Evolutionary conservation across 2,797 vertebrate species (phyloP).

Genomic region (Microctenopoma steveboyesi): DNA sequence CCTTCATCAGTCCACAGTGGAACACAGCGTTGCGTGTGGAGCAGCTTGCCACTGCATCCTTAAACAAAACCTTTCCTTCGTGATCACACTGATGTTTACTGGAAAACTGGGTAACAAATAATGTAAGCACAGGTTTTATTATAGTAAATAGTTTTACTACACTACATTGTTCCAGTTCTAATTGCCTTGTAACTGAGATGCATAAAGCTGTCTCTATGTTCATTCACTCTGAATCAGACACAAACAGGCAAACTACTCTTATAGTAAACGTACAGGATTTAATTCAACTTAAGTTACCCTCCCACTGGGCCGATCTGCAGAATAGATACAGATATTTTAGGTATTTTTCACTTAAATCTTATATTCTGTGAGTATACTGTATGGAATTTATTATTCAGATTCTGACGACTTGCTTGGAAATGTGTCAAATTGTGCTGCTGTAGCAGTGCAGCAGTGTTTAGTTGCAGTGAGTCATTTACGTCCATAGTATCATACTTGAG

Average conservation of each 20-base stretch:
- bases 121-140: conserved; percentile 37
- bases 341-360: too few species aligned
- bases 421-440: too few species aligned
- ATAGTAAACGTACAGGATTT: not conserved
- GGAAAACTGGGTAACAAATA: conserved; percentile 7
- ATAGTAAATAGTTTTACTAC: conserved; percentile 30
- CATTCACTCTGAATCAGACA: conserved; percentile 7
- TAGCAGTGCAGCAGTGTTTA: too few species aligned
- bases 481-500: too few species aligned
- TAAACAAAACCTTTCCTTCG: conserved; percentile 20
- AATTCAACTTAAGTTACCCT: not conserved
- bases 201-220: conserved; percentile 23
- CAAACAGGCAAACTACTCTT: not conserved
- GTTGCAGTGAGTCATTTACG: too few species aligned
- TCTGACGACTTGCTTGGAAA: too few species aligned
- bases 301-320: not conserved
- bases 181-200: conserved; percentile 34
- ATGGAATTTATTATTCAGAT: too few species aligned
- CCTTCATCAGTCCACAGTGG: not conserved
- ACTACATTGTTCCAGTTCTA: conserved; percentile 13
- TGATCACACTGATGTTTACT: conserved; percentile 36
- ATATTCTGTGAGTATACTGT: too few species aligned
- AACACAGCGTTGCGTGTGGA: conserved; percentile 29
- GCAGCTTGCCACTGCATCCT: conserved; percentile 15
- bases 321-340: not conserved